Conservation (phyloP, 2,797 vertebrate species). For the Pseudochaenichthys georgianus region DNA sequence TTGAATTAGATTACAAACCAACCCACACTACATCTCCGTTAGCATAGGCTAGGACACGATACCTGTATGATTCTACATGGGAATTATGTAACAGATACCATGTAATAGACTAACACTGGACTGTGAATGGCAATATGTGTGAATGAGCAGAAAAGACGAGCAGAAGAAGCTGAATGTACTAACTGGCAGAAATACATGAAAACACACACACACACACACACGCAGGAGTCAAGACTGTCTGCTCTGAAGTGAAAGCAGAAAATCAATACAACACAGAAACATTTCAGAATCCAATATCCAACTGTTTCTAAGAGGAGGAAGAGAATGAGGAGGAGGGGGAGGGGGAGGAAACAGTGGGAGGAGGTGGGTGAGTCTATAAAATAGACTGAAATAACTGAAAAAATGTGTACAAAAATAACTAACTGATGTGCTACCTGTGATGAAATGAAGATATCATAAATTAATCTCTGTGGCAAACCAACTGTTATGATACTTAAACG, state of each 20-base stretch:
- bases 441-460: too few relatives aligned
- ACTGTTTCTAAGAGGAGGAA: constrained; percentile 28
- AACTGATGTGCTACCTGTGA: constrained; percentile 1
- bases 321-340: constrained; percentile 6
- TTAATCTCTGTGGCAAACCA: too few relatives aligned
- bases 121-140: constrained; percentile 5
- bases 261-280: constrained; percentile 75
- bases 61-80: too few relatives aligned
- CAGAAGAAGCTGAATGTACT: constrained; percentile 9
- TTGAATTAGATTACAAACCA: neutral
- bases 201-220: neutral
- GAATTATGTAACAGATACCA: neutral
- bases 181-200: constrained; percentile 6
- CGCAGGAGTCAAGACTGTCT: constrained; percentile 18
- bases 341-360: neutral
- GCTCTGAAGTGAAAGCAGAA: constrained; percentile 62
- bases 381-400: neutral
- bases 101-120: neutral
- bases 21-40: too few relatives aligned
- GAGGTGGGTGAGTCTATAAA: constrained; percentile 24
- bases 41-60: neutral
- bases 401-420: constrained; percentile 30
- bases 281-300: constrained; percentile 70
- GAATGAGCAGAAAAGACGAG: constrained; percentile 25
- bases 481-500: too few relatives aligned